These are phyloP conservation scores for Gadopsis marmoratus DNA, from an alignment of 2,797 vertebrate genomes.

Conservation along the genomic window DNA sequence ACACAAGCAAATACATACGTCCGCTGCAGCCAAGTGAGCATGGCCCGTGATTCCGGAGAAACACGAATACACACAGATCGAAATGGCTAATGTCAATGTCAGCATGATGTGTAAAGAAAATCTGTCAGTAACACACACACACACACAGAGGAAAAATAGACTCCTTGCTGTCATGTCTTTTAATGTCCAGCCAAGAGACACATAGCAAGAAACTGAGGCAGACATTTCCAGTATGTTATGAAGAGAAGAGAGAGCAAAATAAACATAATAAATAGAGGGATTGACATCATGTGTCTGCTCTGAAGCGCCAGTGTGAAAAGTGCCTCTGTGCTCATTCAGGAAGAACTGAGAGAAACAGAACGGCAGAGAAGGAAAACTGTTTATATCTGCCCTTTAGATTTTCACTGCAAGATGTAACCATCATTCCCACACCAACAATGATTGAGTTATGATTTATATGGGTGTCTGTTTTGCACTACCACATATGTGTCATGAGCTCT, in stretches of 20 bases:
- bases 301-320: slow-evolving; percentile 38
- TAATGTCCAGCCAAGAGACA: slow-evolving; percentile 77
- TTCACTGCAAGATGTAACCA: slow-evolving; percentile 28
- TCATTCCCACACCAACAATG: not conserved
- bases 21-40: slow-evolving; percentile 66
- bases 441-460: slow-evolving; percentile 11
- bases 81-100: slow-evolving; percentile 79
- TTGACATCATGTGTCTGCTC: slow-evolving; percentile 79
- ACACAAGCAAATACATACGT: slow-evolving; percentile 64
- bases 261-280: slow-evolving; percentile 78
- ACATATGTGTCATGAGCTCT: not conserved
- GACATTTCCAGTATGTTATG: slow-evolving; percentile 74
- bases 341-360: slow-evolving; percentile 53
- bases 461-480: not conserved
- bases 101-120: slow-evolving; percentile 73
- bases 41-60: slow-evolving; percentile 65
- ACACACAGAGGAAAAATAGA: slow-evolving; percentile 70
- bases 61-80: slow-evolving; percentile 75
- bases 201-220: slow-evolving; percentile 64
- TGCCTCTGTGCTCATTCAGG: slow-evolving; percentile 39
- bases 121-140: slow-evolving; percentile 63
- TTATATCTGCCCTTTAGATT: slow-evolving; percentile 33
- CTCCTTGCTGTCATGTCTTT: slow-evolving; percentile 69
- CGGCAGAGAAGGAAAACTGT: slow-evolving; percentile 21
- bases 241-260: slow-evolving; percentile 70